Evolutionary conservation across 2,113 vertebrate species (phyloP), one percentile per base, ranked within the genome.

Genomic region (Carettochelys insculpta): DNA sequence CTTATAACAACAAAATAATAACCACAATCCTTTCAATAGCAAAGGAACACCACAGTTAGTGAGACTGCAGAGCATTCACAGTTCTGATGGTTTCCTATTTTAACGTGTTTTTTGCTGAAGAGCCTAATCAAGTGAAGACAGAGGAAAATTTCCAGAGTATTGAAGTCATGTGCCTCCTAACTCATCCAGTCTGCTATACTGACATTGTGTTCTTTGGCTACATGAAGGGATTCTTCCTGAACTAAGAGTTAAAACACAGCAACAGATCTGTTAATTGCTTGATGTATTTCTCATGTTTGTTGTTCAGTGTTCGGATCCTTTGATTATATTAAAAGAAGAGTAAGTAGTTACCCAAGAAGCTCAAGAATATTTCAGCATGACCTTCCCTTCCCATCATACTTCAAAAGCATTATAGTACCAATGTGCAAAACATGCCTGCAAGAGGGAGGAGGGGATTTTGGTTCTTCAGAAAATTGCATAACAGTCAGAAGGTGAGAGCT

Each of bases 341-440:
- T 29, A 94, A 95, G 83, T 77, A 78, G 91, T 86, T 65, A 80
- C 27, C 54, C 29, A 71, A 61, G 38, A 89, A 89, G 58, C 90
- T 58, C 58, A 31, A 43, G 25, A 45, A 13, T 22, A 76, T 71
- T 43, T 92, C n/a, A 41, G 61, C 48, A 20, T 52, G 87, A 78
- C 58, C 31, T 83, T 91, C 8, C 20, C 13, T 20, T 94, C 80
- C 80, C 90, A 8, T 22, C 73, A 45, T 86, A 34, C 71, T 56
- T 61, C 80, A 84, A 90, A 95, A 93, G 16, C 54, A 83, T 80
- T 2, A 61, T 89, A 92, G 95, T 82, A 68, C 58, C 83, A 12
- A n/a, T 54, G 43, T 89, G 48, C 2, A 90, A 94, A 96, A 93
- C 58, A 91, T 34, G 88, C 51, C 82, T 82, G 77, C 54, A 89